Percentiles rank a stretch among this genome's conserved stretches.
Conservation (phyloP, 2,888 invertebrate species). For the Xylocampa areola region DNA sequence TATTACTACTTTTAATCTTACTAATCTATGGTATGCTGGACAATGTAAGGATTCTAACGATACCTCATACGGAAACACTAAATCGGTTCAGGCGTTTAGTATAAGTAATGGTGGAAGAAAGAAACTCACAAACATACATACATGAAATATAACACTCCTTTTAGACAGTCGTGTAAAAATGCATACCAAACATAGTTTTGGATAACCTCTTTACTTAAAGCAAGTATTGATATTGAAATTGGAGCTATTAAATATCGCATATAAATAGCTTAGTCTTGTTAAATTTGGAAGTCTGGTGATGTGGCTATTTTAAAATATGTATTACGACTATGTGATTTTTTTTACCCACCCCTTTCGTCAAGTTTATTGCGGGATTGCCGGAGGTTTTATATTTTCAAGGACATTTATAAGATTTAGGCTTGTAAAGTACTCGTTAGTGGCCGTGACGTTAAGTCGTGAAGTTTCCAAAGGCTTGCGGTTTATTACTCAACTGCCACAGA, state of each 20-base stretch:
- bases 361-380: conserved; percentile 6
- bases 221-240: neutral
- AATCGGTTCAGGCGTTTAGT: too few species aligned
- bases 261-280: neutral
- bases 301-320: neutral
- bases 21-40: too few species aligned
- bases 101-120: too few species aligned
- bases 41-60: too few species aligned
- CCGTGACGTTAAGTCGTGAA: conserved; percentile 49
- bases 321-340: neutral
- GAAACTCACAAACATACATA: too few species aligned
- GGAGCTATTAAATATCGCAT: neutral
- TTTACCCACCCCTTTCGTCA: too few species aligned
- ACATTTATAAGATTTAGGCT: conserved; percentile 20
- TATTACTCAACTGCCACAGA: conserved; percentile 24
- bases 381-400: conserved; percentile 8
- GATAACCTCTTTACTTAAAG: neutral
- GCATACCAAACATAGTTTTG: too few species aligned
- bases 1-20: too few species aligned
- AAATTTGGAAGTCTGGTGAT: neutral
- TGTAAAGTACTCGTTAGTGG: conserved; percentile 46
- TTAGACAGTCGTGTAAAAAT: too few species aligned
- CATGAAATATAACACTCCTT: too few species aligned
- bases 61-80: too few species aligned
- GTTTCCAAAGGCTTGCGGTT: conserved; percentile 48